Evolutionary conservation across 2,797 vertebrate species (phyloP), one percentile per base, ranked within the genome.

Genomic region (Channa striata): DNA sequence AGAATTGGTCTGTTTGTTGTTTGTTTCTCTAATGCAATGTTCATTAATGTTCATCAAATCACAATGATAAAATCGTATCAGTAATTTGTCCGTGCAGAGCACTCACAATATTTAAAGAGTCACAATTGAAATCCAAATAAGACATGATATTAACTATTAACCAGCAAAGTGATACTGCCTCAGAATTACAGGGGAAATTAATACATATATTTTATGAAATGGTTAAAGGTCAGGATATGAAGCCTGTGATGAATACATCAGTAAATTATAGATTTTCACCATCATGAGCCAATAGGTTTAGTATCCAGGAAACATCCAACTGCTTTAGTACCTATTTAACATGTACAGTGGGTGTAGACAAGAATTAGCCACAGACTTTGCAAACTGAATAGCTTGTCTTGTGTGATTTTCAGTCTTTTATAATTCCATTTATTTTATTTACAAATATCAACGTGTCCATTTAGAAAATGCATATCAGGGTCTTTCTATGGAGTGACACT

Each of bases 401-500:
- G 25, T 30, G 25, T 30, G 25, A 30, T 56, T 71, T 43, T 9
- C 23, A 60, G 2, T 19, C 10, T 19, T 2, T 50, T 36, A 21
- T 37, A 17, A 72, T 66, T 30, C 19, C 1, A 59, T 52, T 49
- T 13, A 16, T 39, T 52, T 72, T 70, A 42, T 65, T 65, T 68
- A 11, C 11, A 39, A 59, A 64, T 50, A 19, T 49, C 17, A 30
- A 21, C 23, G 37, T 37, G 58, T 3, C 20, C 21, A 40, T 64
- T 56, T 52, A 34, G 19, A 21, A 20, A 58, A 60, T 17, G 20
- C 13, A 34, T 60, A 16, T 65, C 20, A 17, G 34, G 6, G 19
- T 67, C 5, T 39, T 48, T 25, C 19, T 42, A 30, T 37, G 57
- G 52, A 67, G 42, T 60, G 59, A 17, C 79, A 49, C 44, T 56